Evolutionary conservation across 2,797 vertebrate species (phyloP).

Genomic region (Myripristis murdjan): DNA sequence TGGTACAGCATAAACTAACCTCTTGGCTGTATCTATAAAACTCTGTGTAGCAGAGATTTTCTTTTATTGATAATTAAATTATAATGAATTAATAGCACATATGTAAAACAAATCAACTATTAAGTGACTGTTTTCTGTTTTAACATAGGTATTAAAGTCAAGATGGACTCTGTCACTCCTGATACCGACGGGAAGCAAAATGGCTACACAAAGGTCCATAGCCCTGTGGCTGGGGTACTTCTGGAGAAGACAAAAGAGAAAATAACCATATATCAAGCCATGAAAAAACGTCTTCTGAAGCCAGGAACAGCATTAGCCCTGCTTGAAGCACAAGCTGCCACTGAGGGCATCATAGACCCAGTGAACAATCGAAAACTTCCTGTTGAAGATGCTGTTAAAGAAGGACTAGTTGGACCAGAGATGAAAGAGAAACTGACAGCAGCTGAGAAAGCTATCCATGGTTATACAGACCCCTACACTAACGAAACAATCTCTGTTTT

Average conservation of each 20-base stretch:
- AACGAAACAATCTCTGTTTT: constrained; percentile 93
- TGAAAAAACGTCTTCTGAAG: constrained; percentile 92
- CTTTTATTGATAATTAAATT: neutral
- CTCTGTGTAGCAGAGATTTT: no score
- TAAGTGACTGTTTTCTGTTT: constrained; percentile 38
- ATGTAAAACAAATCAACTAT: neutral
- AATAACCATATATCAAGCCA: constrained; percentile 92
- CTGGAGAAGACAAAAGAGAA: constrained; percentile 91
- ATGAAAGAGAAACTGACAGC: constrained; percentile 93
- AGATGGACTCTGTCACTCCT: constrained; percentile 62
- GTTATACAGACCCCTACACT: constrained; percentile 92
- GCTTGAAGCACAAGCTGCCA: constrained; percentile 94
- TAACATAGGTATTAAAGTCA: constrained; percentile 37
- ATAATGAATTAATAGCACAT: neutral
- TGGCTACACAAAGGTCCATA: constrained; percentile 74
- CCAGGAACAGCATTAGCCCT: constrained; percentile 92
- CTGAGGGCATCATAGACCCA: constrained; percentile 91
- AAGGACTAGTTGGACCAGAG: constrained; percentile 91
- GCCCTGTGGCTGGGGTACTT: constrained; percentile 90
- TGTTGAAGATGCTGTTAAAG: constrained; percentile 89
- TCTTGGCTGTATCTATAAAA: no score
- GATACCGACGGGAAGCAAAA: constrained; percentile 52
- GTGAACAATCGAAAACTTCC: constrained; percentile 89
- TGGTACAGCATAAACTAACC: no score
- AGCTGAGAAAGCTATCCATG: constrained; percentile 90